A percentile compares a stretch with the other conserved stretches of the same genome.
These are phyloP conservation scores for Fundulus diaphanus DNA, from an alignment of 2,797 vertebrate genomes.

Conservation along the genomic window DNA sequence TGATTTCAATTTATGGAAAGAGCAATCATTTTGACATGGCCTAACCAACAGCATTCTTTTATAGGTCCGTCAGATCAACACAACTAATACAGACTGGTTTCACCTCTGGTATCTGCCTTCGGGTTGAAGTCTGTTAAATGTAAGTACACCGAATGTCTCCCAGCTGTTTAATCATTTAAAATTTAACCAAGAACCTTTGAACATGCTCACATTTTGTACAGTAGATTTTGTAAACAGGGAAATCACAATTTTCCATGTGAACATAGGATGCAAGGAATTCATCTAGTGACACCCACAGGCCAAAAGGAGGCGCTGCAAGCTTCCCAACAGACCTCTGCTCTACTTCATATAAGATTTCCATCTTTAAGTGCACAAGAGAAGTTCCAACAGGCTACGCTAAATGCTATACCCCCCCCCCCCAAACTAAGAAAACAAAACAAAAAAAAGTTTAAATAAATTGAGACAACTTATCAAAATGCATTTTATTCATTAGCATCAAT, in stretches of 20 bases:
- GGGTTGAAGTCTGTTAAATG: neutral
- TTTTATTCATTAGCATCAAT: conserved; percentile 77
- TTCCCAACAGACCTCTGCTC: neutral
- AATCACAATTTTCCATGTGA: neutral
- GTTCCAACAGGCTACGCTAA: neutral
- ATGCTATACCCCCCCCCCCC: neutral
- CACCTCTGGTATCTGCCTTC: neutral
- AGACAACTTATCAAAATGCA: conserved; percentile 55
- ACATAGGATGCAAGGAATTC: neutral
- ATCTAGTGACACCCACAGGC: conserved; percentile 45
- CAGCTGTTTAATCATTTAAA: neutral
- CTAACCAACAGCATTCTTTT: neutral
- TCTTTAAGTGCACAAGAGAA: neutral
- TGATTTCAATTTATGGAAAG: neutral
- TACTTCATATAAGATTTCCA: neutral
- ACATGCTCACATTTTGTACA: neutral
- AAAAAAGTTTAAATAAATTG: neutral
- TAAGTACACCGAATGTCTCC: neutral
- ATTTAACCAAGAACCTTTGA: neutral
- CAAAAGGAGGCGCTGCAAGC: neutral
- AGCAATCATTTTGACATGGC: neutral
- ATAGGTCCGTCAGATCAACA: neutral
- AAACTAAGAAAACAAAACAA: too few species aligned
- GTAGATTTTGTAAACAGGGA: neutral
- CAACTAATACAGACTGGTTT: neutral